Conservation (phyloP, 2,888 invertebrate species). For the Lasioglossum vierecki region DNA sequence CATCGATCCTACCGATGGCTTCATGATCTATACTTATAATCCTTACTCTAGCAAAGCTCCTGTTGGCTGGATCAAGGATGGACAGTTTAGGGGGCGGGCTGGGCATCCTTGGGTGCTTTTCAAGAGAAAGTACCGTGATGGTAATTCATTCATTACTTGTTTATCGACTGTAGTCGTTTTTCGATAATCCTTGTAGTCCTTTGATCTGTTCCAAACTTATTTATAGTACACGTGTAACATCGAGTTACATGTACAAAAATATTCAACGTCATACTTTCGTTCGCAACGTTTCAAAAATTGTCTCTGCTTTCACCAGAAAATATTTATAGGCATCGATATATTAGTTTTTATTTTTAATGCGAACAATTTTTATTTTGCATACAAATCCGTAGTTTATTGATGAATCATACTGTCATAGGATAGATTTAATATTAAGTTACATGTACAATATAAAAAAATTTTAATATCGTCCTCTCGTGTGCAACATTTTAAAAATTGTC, state of each 20-base stretch:
- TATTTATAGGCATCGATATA: too few species aligned
- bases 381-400: too few species aligned
- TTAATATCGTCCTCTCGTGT: neutral
- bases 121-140: conserved; percentile 37
- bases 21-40: conserved; percentile 64
- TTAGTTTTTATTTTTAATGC: too few species aligned
- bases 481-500: neutral
- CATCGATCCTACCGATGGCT: conserved; percentile 55
- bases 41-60: conserved; percentile 61
- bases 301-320: neutral
- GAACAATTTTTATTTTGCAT: too few species aligned
- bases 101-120: conserved; percentile 67
- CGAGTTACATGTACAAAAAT: neutral
- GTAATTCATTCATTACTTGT: neutral
- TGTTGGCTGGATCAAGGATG: conserved; percentile 52
- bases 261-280: neutral
- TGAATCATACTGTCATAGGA: too few species aligned
- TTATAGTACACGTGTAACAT: neutral
- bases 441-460: neutral
- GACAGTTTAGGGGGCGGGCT: conserved; percentile 39
- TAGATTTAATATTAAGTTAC: neutral
- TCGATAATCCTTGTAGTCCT: neutral
- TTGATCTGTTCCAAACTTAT: neutral
- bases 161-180: neutral
- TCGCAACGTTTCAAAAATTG: neutral